Evolutionary conservation across 2,113 vertebrate species (phyloP), one percentile per base, ranked within the genome.

Genomic region (Hydrolagus affinis): DNA sequence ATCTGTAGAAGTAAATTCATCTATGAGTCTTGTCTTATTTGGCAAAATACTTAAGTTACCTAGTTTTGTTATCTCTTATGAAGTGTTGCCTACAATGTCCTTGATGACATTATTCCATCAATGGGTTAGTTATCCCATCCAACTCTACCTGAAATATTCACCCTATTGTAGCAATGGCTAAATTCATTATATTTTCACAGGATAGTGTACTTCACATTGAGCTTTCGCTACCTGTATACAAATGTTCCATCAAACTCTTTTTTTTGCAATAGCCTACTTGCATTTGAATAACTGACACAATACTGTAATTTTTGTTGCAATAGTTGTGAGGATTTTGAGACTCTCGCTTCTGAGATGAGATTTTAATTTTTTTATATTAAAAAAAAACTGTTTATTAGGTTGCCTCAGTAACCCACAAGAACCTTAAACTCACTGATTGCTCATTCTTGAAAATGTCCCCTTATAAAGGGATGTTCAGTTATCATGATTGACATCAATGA

Each of bases 101-200:
- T 28, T 83, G 32, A 28, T 23, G n/a, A 25, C 23, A 80, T 80
- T 60, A 44, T 44, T 15, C 77, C 17, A 78, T 78, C 56, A 78
- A 78, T 44, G 44, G 44, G 44, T 44, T 60, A 44, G 44, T 44
- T 60, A 44, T 44, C 23, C 77, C 17, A 78, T 78, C 56, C 59
- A 78, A n/a, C 60, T 78, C 4, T 78, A 80, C 59, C 77, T 80
- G 59, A 60, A 80, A 80, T 30, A 80, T 80, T 64, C 2, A 7
- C 25, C 12, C 17, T 64, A 28, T n/a, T 60, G 17, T 8, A 60
- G 28, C 62, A 28, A 19, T 80, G 28, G 60, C 77, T 80, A 80
- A 80, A 64, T 25, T n/a, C 59, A 9, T 80, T 80, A 60, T 15
- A 7, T 68, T 83, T 66, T 83, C 62, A 32, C 78, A 83, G 19